Evolutionary conservation across 2,113 vertebrate genomes (phyloP).

Genomic region (Erythrolamprus reginae): DNA sequence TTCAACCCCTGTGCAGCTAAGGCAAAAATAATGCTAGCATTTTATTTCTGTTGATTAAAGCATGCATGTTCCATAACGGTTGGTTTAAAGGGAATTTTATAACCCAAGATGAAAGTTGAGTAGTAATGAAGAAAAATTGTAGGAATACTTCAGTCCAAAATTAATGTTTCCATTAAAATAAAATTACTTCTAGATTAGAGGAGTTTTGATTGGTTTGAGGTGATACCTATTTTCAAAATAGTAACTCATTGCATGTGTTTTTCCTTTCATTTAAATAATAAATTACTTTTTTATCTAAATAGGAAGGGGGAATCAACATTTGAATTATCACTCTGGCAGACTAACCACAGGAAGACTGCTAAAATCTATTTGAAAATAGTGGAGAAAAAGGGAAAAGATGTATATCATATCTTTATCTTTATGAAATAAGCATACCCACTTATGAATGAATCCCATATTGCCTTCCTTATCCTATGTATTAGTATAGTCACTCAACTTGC

Average conservation of each 20-base stretch:
- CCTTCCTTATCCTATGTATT: not conserved
- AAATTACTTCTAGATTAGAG: not conserved
- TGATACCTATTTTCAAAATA: constrained; percentile 11
- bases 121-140: not conserved
- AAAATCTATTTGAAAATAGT: constrained; percentile 34
- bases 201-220: not conserved
- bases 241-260: constrained; percentile 18
- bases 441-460: not conserved
- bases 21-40: not conserved
- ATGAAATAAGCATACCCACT: not conserved
- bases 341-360: constrained; percentile 30
- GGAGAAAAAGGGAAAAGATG: constrained; percentile 7
- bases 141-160: not conserved
- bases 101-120: not conserved
- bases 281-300: constrained; percentile 42
- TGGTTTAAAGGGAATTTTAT: not conserved
- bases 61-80: not conserved
- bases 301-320: not conserved
- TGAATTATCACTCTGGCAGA: constrained; percentile 31
- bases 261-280: constrained; percentile 31
- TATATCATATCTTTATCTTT: not conserved
- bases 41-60: not conserved
- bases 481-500: not conserved
- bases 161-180: not conserved
- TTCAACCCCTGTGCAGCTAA: not conserved